phyloP scores from a whole-genome alignment of 2,888 invertebrate species.

The Thera britannica region DNA sequence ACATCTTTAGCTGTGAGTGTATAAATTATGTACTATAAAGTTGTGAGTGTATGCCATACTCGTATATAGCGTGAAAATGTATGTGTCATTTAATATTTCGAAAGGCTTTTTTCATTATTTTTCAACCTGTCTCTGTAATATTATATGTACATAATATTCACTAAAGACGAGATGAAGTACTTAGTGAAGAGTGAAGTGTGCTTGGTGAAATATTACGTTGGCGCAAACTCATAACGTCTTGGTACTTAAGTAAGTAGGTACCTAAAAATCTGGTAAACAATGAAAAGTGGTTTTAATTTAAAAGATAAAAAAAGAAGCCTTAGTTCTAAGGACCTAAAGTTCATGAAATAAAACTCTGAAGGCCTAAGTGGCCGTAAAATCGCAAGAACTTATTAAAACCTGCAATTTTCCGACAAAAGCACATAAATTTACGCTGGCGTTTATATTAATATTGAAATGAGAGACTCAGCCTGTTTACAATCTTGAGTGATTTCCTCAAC shows the following conservation, averaged over 20 bases:
- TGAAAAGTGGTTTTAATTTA: too few species aligned
- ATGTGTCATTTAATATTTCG: too few species aligned
- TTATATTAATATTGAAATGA: slow-evolving; percentile 32
- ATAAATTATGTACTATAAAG: too few species aligned
- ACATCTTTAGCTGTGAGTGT: too few species aligned
- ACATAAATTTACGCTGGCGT: slow-evolving; percentile 5
- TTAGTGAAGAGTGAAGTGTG: slow-evolving; percentile 47
- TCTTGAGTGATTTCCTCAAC: slow-evolving; percentile 61
- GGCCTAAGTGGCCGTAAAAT: neutral
- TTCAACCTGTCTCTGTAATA: slow-evolving; percentile 13
- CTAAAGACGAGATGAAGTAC: slow-evolving; percentile 47
- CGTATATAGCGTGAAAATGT: too few species aligned
- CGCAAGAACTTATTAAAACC: neutral
- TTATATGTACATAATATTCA: slow-evolving; percentile 27
- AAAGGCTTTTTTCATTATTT: slow-evolving; percentile 5
- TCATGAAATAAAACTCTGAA: neutral
- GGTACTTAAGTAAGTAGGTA: slow-evolving; percentile 34
- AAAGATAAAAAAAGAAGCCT: too few species aligned
- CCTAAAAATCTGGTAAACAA: slow-evolving; percentile 43
- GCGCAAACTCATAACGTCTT: slow-evolving; percentile 57
- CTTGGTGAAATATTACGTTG: slow-evolving; percentile 59
- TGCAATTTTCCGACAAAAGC: neutral
- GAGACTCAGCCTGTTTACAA: slow-evolving; percentile 51
- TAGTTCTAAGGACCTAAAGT: too few species aligned
- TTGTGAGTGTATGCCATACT: too few species aligned